Evolutionary conservation across 2,797 vertebrate genomes (phyloP).

Genomic region (Myotis pilosus): DNA sequence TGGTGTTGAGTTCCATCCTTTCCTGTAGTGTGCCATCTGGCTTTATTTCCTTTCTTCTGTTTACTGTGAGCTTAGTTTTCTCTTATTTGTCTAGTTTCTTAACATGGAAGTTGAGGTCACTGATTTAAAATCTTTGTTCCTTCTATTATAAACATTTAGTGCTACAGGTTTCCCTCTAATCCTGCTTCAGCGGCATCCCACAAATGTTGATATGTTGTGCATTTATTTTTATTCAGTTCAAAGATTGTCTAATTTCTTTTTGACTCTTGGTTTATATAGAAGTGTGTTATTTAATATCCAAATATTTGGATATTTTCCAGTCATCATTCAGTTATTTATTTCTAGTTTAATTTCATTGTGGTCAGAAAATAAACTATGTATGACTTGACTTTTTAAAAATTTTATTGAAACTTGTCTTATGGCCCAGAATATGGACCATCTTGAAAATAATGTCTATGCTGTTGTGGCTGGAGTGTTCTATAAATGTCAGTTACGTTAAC

Average conservation of each 20-base stretch:
- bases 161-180: not conserved
- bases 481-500: not conserved
- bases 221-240: slow-evolving; percentile 18
- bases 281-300: not conserved
- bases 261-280: not conserved
- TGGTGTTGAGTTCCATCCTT: not conserved
- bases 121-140: not conserved
- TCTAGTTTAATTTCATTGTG: slow-evolving; percentile 31
- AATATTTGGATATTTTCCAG: slow-evolving; percentile 41
- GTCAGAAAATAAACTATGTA: slow-evolving; percentile 5
- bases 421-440: not conserved
- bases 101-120: slow-evolving; percentile 4
- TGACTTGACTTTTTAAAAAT: not conserved
- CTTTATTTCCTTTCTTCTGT: not conserved
- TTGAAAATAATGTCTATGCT: not conserved
- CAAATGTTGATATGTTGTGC: not conserved
- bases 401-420: not conserved
- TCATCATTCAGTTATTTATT: not conserved
- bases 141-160: not conserved
- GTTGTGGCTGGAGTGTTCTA: not conserved
- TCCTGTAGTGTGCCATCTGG: not conserved
- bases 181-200: not conserved
- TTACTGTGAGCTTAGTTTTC: not conserved
- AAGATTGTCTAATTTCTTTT: slow-evolving; percentile 6
- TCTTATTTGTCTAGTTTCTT: not conserved